phyloP scores from a whole-genome alignment of 2,113 vertebrate species.

The Litocranius walleri region DNA sequence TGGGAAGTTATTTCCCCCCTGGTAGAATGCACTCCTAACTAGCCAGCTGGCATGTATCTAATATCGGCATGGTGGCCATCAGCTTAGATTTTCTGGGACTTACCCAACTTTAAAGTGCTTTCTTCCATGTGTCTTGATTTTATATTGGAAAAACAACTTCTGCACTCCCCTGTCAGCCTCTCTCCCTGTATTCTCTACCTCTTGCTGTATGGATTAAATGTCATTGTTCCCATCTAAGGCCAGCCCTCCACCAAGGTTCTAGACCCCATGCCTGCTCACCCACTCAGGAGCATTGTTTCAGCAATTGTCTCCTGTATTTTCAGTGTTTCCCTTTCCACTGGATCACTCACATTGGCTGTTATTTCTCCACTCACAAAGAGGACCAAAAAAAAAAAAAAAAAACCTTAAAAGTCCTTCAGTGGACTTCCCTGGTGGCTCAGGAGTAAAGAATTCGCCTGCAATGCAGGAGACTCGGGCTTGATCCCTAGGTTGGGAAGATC shows the following conservation, averaged over 20 bases:
- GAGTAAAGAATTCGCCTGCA: neutral
- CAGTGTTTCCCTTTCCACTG: neutral
- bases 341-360: neutral
- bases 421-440: neutral
- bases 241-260: neutral
- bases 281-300: neutral
- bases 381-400: neutral
- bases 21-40: neutral
- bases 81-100: constrained; percentile 21
- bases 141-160: constrained; percentile 30
- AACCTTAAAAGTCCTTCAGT: neutral
- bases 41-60: neutral
- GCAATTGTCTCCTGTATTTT: neutral
- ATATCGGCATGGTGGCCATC: neutral
- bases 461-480: neutral
- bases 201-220: neutral
- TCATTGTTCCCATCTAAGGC: neutral
- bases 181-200: neutral
- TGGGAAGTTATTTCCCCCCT: neutral
- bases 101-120: neutral
- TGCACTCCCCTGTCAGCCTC: neutral
- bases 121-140: neutral
- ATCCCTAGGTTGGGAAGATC: neutral
- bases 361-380: neutral
- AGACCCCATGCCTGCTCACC: neutral